Percentiles rank a stretch among this genome's conserved stretches.
Evolutionary conservation across 2,888 invertebrate species (phyloP).

Genomic region (Volucella zonaria): DNA sequence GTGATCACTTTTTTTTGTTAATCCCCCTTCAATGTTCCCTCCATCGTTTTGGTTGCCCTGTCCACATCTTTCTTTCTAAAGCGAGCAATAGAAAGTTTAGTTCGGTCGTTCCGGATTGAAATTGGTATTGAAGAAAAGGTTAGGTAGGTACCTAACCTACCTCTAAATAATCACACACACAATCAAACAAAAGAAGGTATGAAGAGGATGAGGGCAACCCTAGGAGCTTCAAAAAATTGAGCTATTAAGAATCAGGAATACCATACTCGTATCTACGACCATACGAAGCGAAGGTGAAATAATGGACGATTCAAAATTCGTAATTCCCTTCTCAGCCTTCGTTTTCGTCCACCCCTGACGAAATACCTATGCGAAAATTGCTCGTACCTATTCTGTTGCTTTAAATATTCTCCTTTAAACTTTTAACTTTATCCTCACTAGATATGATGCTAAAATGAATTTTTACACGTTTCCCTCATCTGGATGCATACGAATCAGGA

Average conservation of each 20-base stretch:
- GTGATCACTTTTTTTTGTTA: slow-evolving; percentile 29
- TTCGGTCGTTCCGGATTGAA: slow-evolving; percentile 46
- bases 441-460: slow-evolving; percentile 42
- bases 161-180: slow-evolving; percentile 45
- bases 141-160: slow-evolving; percentile 69
- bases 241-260: slow-evolving; percentile 47
- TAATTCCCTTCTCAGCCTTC: slow-evolving; percentile 26
- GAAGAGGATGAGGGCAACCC: slow-evolving; percentile 58
- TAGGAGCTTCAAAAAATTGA: slow-evolving; percentile 62
- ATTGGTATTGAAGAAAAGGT: slow-evolving; percentile 64
- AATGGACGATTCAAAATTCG: slow-evolving; percentile 39
- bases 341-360: not conserved
- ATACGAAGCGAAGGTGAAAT: slow-evolving; percentile 7
- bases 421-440: slow-evolving; percentile 40
- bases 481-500: slow-evolving; percentile 20
- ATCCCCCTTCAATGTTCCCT: slow-evolving; percentile 13
- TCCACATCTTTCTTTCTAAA: not conserved
- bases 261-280: no score
- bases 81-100: slow-evolving; percentile 39
- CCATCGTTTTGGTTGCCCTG: slow-evolving; percentile 10
- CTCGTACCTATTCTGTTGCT: not conserved
- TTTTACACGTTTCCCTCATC: slow-evolving; percentile 30
- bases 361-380: not conserved
- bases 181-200: slow-evolving; percentile 15
- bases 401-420: slow-evolving; percentile 15